Conservation (phyloP, 2,113 vertebrate genomes). For the Carassius carassius region DNA sequence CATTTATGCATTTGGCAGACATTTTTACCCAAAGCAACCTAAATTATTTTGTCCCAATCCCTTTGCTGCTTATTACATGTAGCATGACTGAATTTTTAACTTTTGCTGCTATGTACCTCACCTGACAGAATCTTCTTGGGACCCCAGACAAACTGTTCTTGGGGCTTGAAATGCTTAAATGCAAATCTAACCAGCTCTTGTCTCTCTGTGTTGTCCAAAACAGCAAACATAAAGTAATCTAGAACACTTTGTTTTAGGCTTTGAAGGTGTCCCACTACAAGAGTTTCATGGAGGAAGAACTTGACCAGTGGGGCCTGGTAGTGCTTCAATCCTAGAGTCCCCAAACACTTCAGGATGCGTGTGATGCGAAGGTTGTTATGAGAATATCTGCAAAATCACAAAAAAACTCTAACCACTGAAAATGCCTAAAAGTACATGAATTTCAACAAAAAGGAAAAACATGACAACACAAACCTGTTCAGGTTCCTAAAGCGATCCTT, state of each 20-base stretch:
- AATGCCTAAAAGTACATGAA: not conserved
- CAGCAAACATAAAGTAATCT: constrained; percentile 89
- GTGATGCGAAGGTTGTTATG: constrained; percentile 94
- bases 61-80: no score
- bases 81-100: no score
- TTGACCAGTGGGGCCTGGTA: constrained; percentile 85
- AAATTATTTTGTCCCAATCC: no score
- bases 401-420: not conserved
- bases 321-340: constrained; percentile 81
- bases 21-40: no score
- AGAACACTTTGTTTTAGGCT: constrained; percentile 82
- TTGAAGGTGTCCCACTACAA: constrained; percentile 68
- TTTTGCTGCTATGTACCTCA: no score
- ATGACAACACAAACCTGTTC: no score
- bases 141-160: constrained; percentile 83
- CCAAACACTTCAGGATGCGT: constrained; percentile 91
- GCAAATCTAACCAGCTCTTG: constrained; percentile 79
- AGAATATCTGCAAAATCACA: constrained; percentile 71
- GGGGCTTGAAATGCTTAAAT: constrained; percentile 61
- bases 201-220: constrained; percentile 75
- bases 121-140: constrained; percentile 73
- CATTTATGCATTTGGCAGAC: no score
- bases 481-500: constrained; percentile 77
- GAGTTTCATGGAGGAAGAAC: constrained; percentile 88
- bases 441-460: not conserved